A percentile compares a stretch with the other conserved stretches of the same genome.
phyloP scores from a whole-genome alignment of 2,113 vertebrate genomes.

The Heterotilapia buettikoferi region DNA sequence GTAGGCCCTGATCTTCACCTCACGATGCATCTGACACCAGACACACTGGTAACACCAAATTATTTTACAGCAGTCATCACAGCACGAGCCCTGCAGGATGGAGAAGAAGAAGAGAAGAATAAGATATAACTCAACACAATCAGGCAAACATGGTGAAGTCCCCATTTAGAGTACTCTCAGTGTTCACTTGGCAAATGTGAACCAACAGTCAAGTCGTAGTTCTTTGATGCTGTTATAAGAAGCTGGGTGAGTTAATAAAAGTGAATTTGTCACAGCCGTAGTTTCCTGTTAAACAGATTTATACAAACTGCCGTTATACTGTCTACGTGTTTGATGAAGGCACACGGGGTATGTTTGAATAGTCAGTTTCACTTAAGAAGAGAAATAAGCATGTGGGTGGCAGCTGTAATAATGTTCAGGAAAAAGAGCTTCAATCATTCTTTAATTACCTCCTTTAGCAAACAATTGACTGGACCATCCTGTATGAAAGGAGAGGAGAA shows the following conservation, averaged over 20 bases:
- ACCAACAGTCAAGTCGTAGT: background rate
- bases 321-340: background rate
- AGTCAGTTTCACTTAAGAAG: background rate
- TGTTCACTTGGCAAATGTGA: background rate
- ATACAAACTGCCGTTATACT: background rate
- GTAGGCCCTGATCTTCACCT: accelerated
- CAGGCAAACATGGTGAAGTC: background rate
- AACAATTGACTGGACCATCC: background rate
- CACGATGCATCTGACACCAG: background rate
- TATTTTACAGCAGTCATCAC: background rate
- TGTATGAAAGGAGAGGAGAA: background rate
- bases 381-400: background rate
- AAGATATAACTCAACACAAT: too few relatives aligned
- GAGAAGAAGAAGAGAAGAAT: background rate
- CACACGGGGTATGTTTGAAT: background rate
- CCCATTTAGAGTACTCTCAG: background rate
- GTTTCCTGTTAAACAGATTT: background rate
- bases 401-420: background rate
- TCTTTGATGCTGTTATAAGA: background rate
- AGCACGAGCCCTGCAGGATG: background rate
- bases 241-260: background rate
- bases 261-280: background rate
- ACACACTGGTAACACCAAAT: accelerated
- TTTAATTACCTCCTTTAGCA: background rate
- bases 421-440: background rate